Conservation (phyloP, 2,113 vertebrate species). For the Saccopteryx bilineata region DNA sequence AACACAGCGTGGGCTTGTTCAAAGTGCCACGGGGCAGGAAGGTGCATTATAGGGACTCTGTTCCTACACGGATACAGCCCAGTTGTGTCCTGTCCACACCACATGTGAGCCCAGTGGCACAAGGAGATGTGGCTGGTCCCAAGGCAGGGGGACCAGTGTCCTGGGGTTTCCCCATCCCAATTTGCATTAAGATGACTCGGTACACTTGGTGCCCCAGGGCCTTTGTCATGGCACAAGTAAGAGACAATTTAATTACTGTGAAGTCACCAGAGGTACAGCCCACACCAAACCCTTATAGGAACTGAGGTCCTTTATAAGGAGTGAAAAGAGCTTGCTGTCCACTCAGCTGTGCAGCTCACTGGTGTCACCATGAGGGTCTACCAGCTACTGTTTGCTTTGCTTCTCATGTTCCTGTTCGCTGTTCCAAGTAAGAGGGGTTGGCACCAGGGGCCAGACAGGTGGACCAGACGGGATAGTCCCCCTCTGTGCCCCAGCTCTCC, state of each 20-base stretch:
- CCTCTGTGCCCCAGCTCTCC: neutral
- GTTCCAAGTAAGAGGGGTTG: neutral
- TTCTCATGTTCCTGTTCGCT: neutral
- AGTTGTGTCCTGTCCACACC: rapidly evolving
- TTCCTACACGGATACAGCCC: neutral
- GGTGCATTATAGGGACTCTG: no score
- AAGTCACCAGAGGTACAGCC: no score
- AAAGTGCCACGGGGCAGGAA: no score
- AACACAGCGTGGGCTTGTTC: neutral
- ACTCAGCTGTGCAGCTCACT: no score
- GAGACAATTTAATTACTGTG: neutral
- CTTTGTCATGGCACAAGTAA: no score
- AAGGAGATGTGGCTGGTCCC: neutral
- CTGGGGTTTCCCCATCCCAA: neutral
- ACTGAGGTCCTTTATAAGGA: neutral
- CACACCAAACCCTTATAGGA: no score
- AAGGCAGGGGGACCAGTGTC: neutral
- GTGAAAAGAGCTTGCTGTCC: neutral
- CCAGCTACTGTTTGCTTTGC: neutral
- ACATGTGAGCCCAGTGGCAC: neutral
- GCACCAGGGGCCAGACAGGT: rapidly evolving
- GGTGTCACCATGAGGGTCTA: neutral
- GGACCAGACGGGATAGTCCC: neutral
- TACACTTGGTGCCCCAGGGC: rapidly evolving
- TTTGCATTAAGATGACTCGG: neutral